Conservation (phyloP, 2,888 invertebrate species). For the Limnephilus lunatus region DNA sequence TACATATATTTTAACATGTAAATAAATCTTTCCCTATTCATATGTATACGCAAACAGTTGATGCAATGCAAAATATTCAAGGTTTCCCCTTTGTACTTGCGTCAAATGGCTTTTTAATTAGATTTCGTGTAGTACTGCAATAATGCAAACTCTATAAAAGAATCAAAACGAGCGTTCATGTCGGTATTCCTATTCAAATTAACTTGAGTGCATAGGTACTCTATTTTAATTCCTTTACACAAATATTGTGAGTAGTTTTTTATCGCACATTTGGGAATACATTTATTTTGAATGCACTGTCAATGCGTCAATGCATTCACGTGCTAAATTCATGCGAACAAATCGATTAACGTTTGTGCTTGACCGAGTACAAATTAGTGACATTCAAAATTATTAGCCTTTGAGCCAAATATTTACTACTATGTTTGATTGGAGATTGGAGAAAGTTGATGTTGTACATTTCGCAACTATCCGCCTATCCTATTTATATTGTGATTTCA, state of each 20-base stretch:
- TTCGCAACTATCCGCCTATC: no score
- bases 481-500: no score
- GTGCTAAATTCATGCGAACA: neutral
- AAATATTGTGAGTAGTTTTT: neutral
- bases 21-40: neutral
- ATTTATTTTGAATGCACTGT: neutral
- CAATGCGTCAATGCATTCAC: neutral
- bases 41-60: neutral
- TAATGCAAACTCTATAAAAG: neutral
- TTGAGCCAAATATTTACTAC: no score
- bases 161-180: neutral
- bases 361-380: no score
- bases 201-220: neutral
- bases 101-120: conserved; percentile 24
- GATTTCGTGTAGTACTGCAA: neutral
- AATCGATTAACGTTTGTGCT: neutral
- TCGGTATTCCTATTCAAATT: neutral
- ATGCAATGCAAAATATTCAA: neutral
- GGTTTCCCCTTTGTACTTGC: neutral
- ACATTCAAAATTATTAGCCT: neutral
- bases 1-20: neutral
- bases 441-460: no score
- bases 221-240: neutral
- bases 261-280: neutral
- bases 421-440: no score